phyloP scores from a whole-genome alignment of 2,888 invertebrate species.

The Cantharis nigra region DNA sequence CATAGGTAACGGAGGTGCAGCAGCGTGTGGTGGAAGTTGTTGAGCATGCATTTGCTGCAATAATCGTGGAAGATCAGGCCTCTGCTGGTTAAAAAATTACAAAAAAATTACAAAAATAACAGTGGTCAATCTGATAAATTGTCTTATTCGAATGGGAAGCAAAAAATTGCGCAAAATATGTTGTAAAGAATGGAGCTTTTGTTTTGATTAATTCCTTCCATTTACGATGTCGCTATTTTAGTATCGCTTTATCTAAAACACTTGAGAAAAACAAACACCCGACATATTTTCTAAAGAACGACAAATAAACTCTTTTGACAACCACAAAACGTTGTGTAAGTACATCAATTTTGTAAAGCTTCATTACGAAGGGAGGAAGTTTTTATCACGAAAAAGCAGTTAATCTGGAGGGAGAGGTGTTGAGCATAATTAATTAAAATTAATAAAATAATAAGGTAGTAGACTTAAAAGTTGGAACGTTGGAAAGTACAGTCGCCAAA shows the following conservation, averaged over 20 bases:
- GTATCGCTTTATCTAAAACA: constrained; percentile 14
- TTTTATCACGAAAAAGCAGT: background rate
- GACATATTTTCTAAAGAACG: constrained; percentile 13
- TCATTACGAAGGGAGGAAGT: background rate
- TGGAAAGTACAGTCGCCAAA: background rate
- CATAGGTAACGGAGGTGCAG: constrained; percentile 73
- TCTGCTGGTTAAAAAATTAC: constrained; percentile 69
- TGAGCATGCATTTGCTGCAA: constrained; percentile 93
- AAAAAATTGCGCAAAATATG: background rate
- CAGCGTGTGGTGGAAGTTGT: constrained; percentile 75
- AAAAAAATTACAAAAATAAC: constrained; percentile 10
- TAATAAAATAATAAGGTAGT: background rate
- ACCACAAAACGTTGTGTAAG: constrained; percentile 6
- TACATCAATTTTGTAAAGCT: background rate
- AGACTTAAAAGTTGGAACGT: background rate
- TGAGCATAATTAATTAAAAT: background rate
- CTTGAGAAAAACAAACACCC: constrained; percentile 12
- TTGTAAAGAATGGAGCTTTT: constrained; percentile 33
- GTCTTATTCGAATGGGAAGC: background rate
- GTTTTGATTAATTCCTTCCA: constrained; percentile 44
- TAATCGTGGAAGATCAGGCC: constrained; percentile 77
- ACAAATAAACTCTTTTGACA: constrained; percentile 9
- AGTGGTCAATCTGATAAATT: background rate
- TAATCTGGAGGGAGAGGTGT: background rate
- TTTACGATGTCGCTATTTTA: constrained; percentile 19